Evolutionary conservation across 2,888 invertebrate genomes (phyloP).

Genomic region (Protophormia terraenovae): DNA sequence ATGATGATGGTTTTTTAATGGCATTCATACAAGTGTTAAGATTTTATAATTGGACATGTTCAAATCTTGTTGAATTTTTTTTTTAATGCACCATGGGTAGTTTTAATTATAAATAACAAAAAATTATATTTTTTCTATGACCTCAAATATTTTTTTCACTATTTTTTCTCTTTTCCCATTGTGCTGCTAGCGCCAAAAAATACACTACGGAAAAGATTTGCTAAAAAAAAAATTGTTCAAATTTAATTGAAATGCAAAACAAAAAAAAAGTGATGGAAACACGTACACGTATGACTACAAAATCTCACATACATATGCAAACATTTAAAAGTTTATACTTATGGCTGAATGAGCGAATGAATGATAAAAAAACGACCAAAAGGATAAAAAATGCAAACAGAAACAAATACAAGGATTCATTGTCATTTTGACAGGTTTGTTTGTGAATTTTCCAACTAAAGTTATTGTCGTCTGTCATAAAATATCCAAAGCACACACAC

Average conservation of each 20-base stretch:
- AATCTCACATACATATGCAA: background rate
- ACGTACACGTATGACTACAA: background rate
- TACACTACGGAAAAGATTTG: background rate
- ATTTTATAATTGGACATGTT: background rate
- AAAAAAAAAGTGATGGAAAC: background rate
- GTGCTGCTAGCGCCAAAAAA: background rate
- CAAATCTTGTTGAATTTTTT: background rate
- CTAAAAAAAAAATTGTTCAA: conserved; percentile 6
- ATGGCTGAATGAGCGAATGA: conserved; percentile 2
- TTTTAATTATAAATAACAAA: background rate
- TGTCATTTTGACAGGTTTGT: conserved; percentile 50
- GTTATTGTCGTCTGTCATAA: conserved; percentile 17
- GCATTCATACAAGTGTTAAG: background rate
- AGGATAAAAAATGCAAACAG: background rate
- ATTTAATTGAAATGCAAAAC: conserved; percentile 45
- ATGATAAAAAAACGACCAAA: background rate
- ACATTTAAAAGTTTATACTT: conserved; percentile 12
- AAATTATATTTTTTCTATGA: too few relatives aligned
- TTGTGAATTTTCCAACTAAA: background rate
- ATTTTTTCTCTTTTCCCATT: background rate
- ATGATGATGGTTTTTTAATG: background rate
- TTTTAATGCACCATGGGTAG: background rate
- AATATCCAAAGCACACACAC: background rate
- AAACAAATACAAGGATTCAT: conserved; percentile 23
- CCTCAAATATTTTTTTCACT: too few relatives aligned